Evolutionary conservation across 2,888 invertebrate species (phyloP).

Genomic region (Pseudoips prasinana): DNA sequence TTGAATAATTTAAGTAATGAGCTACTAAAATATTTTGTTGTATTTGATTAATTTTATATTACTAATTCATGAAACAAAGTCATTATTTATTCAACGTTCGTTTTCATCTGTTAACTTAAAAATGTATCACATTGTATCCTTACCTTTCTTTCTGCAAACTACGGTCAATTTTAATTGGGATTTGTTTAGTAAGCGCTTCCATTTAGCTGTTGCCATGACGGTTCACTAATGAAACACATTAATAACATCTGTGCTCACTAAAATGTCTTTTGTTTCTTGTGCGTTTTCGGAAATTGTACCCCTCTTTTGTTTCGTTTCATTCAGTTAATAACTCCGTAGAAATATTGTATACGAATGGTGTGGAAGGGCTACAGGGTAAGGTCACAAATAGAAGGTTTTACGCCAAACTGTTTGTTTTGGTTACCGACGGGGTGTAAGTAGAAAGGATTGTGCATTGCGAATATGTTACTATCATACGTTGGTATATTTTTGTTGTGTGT

Average conservation of each 20-base stretch:
- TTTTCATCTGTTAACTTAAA: too few species aligned
- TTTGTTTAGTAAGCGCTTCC: slow-evolving; percentile 25
- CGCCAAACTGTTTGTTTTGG: slow-evolving; percentile 11
- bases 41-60: too few species aligned
- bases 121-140: too few species aligned
- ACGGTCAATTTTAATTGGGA: slow-evolving; percentile 10
- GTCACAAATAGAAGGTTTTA: slow-evolving; percentile 13
- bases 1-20: too few species aligned
- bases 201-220: slow-evolving; percentile 26
- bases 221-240: slow-evolving; percentile 62
- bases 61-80: too few species aligned
- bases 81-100: too few species aligned
- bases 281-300: slow-evolving; percentile 48
- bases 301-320: slow-evolving; percentile 33
- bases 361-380: slow-evolving; percentile 8
- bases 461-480: too few species aligned
- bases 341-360: slow-evolving; percentile 21
- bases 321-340: slow-evolving; percentile 31
- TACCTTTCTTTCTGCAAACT: slow-evolving; percentile 9
- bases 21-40: too few species aligned
- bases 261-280: slow-evolving; percentile 59
- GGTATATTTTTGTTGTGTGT: too few species aligned
- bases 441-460: too few species aligned
- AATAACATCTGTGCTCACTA: slow-evolving; percentile 62
- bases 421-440: too few species aligned